Conservation (phyloP, 1,140 invertebrate genomes). For the Aculops lycopersici region DNA sequence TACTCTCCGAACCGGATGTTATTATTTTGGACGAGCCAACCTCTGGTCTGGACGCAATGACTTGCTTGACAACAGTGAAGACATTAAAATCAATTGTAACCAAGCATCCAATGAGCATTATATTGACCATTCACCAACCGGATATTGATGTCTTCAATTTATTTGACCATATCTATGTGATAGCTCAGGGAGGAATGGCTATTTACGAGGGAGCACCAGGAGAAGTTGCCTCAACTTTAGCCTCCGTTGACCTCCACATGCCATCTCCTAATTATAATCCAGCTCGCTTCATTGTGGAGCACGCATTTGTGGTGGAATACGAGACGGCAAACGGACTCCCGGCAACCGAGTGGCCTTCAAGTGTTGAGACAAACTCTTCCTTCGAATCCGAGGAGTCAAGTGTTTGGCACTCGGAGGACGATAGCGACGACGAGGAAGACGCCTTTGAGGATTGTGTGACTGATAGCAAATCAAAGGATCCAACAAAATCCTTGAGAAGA, state of each 20-base stretch:
- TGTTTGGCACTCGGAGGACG: too few relatives aligned
- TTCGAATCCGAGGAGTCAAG: too few relatives aligned
- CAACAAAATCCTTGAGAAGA: too few relatives aligned
- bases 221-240: background rate
- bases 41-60: slow-evolving; percentile 31
- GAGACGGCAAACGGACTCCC: too few relatives aligned
- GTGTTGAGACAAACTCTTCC: too few relatives aligned
- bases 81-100: slow-evolving; percentile 25
- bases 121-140: slow-evolving; percentile 4
- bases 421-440: too few relatives aligned
- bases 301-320: too few relatives aligned
- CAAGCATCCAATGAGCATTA: slow-evolving; percentile 1
- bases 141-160: background rate
- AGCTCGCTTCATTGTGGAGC: background rate
- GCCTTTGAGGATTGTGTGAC: too few relatives aligned
- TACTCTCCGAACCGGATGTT: slow-evolving; percentile 21
- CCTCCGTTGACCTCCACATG: background rate
- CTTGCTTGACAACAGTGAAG: slow-evolving; percentile 41
- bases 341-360: too few relatives aligned
- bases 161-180: slow-evolving; percentile 4
- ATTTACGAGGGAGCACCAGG: slow-evolving; percentile 4
- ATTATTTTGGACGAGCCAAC: slow-evolving; percentile 15
- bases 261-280: background rate
- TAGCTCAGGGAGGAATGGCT: slow-evolving; percentile 4
- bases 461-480: too few relatives aligned